phyloP scores from a whole-genome alignment of 92 coral and sea anemone genomes.

The Zoanthus sansibaricus region DNA sequence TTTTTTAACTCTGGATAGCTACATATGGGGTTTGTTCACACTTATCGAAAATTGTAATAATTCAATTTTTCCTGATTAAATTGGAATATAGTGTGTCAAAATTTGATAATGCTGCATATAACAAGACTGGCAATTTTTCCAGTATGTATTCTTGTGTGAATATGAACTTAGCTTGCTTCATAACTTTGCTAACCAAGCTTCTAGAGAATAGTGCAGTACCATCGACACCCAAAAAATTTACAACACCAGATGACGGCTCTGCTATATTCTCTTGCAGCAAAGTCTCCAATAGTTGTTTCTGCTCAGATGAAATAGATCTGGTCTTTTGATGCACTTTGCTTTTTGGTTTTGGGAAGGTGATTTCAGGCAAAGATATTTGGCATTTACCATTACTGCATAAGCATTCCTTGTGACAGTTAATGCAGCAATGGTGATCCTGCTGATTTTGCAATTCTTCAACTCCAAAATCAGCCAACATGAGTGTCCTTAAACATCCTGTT shows the following conservation, averaged over 20 bases:
- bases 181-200: slow-evolving; percentile 11
- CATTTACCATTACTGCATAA: slow-evolving; percentile 5
- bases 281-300: slow-evolving; percentile 5
- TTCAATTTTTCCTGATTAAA: too few relatives aligned
- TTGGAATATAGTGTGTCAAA: too few relatives aligned
- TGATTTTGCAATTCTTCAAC: background rate
- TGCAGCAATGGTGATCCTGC: slow-evolving; percentile 3
- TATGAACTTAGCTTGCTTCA: slow-evolving; percentile 5
- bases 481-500: slow-evolving; percentile 11
- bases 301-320: background rate
- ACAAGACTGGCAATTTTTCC: slow-evolving; percentile 12
- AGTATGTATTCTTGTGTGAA: slow-evolving; percentile 1
- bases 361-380: slow-evolving; percentile 11
- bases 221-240: slow-evolving; percentile 4
- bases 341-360: background rate
- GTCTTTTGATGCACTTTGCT: slow-evolving; percentile 11
- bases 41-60: too few relatives aligned
- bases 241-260: slow-evolving; percentile 10
- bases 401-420: slow-evolving; percentile 17
- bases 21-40: too few relatives aligned
- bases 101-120: too few relatives aligned
- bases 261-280: slow-evolving; percentile 9
- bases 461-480: slow-evolving; percentile 17
- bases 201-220: slow-evolving; percentile 18
- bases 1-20: too few relatives aligned